Percentiles rank a stretch among this genome's conserved stretches.
phyloP scores from a whole-genome alignment of 2,797 vertebrate species.

The Muscicapa comitata region DNA sequence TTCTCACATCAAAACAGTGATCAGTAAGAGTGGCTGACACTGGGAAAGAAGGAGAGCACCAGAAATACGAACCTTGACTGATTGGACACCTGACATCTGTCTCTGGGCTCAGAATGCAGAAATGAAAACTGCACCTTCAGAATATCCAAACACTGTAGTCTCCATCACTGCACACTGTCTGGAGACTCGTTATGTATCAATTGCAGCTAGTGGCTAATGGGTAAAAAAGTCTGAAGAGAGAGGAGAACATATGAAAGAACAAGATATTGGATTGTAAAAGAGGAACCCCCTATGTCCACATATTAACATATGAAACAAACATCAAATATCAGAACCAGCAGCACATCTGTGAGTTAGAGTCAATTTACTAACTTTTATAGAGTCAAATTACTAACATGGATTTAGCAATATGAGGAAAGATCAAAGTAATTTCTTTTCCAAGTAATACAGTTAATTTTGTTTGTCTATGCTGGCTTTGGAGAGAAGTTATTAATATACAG shows the following conservation, averaged over 20 bases:
- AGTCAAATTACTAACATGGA: neutral
- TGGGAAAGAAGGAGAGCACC: neutral
- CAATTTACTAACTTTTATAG: neutral
- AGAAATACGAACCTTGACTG: neutral
- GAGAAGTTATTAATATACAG: neutral
- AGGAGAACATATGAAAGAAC: neutral
- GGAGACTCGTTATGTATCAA: neutral
- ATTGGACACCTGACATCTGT: neutral
- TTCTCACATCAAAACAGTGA: neutral
- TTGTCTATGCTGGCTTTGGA: neutral
- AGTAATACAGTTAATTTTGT: neutral
- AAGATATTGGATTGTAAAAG: neutral
- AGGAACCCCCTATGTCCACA: neutral
- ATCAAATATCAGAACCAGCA: neutral
- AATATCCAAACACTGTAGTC: neutral
- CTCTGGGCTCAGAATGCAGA: neutral
- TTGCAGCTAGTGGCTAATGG: neutral
- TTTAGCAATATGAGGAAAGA: neutral
- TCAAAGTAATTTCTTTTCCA: neutral
- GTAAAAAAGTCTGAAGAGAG: neutral
- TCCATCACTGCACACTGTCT: neutral
- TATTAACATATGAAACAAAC: neutral
- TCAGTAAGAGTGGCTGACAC: neutral
- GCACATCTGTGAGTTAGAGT: neutral
- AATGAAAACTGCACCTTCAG: neutral